Evolutionary conservation across 2,888 invertebrate species (phyloP).

Genomic region (Lottia gigantea): DNA sequence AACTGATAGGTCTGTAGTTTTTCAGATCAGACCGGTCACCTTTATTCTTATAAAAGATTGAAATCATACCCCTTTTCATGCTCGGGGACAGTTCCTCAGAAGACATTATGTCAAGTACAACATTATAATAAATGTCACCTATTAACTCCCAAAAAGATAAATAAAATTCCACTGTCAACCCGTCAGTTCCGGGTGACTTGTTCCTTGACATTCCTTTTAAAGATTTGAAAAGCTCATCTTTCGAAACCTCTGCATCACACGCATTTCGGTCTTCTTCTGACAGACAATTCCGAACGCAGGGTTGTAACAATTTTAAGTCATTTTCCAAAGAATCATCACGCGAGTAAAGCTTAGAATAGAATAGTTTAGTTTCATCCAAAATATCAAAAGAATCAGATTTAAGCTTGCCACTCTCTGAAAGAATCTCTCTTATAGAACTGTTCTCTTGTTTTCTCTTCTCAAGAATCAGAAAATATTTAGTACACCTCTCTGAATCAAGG

Average conservation of each 20-base stretch:
- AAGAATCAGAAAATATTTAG: constrained; percentile 20
- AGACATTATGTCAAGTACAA: constrained; percentile 27
- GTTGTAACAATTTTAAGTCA: neutral
- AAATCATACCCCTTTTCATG: constrained; percentile 25
- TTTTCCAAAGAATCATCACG: constrained; percentile 17
- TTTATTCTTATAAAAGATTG: constrained; percentile 36
- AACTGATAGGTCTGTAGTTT: constrained; percentile 38
- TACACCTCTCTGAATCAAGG: neutral
- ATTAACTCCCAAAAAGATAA: neutral
- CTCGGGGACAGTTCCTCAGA: constrained; percentile 27
- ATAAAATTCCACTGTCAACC: neutral
- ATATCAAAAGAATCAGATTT: constrained; percentile 9
- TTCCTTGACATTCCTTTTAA: constrained; percentile 23
- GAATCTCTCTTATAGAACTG: constrained; percentile 13
- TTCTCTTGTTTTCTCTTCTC: constrained; percentile 12
- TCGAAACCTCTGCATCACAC: constrained; percentile 2
- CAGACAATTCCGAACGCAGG: neutral
- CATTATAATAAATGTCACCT: neutral
- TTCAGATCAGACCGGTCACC: constrained; percentile 27
- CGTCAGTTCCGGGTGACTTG: neutral
- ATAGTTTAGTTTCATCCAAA: constrained; percentile 1
- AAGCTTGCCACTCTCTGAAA: neutral
- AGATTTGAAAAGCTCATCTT: constrained; percentile 13
- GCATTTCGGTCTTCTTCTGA: neutral
- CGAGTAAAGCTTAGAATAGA: constrained; percentile 14